These are phyloP conservation scores for Dipodomys stephensi DNA, from an alignment of 2,113 vertebrate genomes.

Conservation along the genomic window DNA sequence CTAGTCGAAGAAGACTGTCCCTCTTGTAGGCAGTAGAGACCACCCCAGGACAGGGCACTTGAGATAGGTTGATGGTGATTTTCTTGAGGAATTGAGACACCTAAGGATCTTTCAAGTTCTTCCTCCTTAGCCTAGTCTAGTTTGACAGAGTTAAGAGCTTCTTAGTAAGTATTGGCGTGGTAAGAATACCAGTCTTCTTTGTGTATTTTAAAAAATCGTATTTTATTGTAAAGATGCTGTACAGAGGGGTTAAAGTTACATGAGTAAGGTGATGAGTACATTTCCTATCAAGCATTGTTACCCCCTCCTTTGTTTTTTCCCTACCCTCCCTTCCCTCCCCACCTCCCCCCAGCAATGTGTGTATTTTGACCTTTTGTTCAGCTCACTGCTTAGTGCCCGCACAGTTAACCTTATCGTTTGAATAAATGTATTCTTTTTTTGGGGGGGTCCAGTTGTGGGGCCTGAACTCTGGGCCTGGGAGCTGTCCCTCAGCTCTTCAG, in stretches of 20 bases:
- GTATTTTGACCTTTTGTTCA: not conserved
- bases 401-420: not conserved
- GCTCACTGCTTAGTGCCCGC: not conserved
- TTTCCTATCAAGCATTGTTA: no score
- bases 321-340: no score
- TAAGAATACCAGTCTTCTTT: not conserved
- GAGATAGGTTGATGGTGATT: not conserved
- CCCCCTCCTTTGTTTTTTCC: no score
- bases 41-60: not conserved
- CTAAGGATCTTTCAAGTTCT: not conserved
- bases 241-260: no score
- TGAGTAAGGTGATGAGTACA: no score
- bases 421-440: no score
- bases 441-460: no score
- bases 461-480: no score
- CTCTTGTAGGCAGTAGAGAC: not conserved
- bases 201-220: not conserved
- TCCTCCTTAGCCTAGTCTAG: not conserved
- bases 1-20: not conserved
- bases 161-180: slow-evolving; percentile 2
- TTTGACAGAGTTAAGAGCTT: not conserved
- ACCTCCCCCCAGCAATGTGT: no score
- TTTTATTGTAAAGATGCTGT: no score
- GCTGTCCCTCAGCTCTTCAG: no score
- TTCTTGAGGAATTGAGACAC: not conserved